Evolutionary conservation across 53 echinoderm and acorn worm species (phyloP), one percentile per base, ranked within the genome.

Genomic region (Stichopus horrens): DNA sequence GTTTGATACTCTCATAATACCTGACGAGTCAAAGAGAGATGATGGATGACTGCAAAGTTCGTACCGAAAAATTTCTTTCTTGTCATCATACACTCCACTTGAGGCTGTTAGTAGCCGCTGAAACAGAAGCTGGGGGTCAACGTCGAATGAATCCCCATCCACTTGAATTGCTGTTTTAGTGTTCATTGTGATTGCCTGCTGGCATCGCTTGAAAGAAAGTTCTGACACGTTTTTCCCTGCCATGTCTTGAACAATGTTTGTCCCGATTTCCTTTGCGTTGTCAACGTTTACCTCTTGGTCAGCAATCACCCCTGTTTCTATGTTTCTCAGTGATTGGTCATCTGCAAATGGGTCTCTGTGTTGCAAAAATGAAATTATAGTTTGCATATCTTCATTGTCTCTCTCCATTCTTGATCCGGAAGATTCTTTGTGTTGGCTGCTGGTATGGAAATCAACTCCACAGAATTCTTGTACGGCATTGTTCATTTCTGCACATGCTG

Each of bases 81-180:
- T 21, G 77, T 88, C 63, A n/a, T 77, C 88, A 78, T 77, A 59
- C 23, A 77, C 23, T 14, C 76, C 66, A 73, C 51, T 52, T 11
- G 86, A 73, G 13, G 88, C 74, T 10, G 21, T 74, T 20, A 88
- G 53, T 55, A 83, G 23, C 54, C 90, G 86, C 77, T 90, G 90
- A 53, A 90, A 86, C 9, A 90, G 86, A 56, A 90, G 90, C 16
- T 86, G 90, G 0, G 90, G 90, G 57, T 90, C 90, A 57, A 90
- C 86, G 5, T 86, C 75, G 21, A 55, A 55, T 57, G 82, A 81
- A 20, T 81, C 82, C 21, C 82, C 82, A 81, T 81, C 82, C 20
- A 81, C 82, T 57, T 81, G 16, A 21, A 81, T 55, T 5, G 82
- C 58, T 81, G 82, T 81, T 54, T 86, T 90, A 0, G 59, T 60